Percentiles rank a stretch among this genome's conserved stretches.
Conservation (phyloP, 2,888 invertebrate species). For the Eilema depressum region DNA sequence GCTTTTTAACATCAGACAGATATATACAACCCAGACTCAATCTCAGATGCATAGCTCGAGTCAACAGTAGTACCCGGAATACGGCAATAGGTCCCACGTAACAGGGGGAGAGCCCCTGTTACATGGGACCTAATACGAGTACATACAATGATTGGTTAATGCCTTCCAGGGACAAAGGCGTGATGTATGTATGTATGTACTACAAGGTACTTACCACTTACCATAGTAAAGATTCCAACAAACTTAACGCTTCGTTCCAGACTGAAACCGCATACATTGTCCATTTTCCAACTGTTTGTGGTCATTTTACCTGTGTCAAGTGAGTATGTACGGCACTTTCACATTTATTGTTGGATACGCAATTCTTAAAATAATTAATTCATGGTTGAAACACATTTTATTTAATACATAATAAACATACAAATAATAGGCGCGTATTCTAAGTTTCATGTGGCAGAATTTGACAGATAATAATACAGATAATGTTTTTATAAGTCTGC, state of each 20-base stretch:
- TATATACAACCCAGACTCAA: no score
- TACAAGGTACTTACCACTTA: conserved; percentile 36
- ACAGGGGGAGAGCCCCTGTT: no score
- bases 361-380: not conserved
- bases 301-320: conserved; percentile 26
- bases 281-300: conserved; percentile 20
- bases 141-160: no score
- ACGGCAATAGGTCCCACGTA: no score
- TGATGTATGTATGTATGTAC: no score
- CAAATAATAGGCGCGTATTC: not conserved
- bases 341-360: not conserved
- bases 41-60: no score
- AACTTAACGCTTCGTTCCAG: conserved; percentile 49
- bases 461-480: no score
- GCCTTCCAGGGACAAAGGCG: no score
- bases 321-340: not conserved
- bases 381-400: not conserved
- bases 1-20: no score
- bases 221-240: conserved; percentile 55
- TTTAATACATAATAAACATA: not conserved
- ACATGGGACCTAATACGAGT: no score
- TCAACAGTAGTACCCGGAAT: no score
- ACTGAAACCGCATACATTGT: conserved; percentile 36
- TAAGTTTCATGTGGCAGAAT: not conserved
- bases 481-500: no score